Evolutionary conservation across 1,140 invertebrate genomes (phyloP).

Genomic region (Idris sp.): DNA sequence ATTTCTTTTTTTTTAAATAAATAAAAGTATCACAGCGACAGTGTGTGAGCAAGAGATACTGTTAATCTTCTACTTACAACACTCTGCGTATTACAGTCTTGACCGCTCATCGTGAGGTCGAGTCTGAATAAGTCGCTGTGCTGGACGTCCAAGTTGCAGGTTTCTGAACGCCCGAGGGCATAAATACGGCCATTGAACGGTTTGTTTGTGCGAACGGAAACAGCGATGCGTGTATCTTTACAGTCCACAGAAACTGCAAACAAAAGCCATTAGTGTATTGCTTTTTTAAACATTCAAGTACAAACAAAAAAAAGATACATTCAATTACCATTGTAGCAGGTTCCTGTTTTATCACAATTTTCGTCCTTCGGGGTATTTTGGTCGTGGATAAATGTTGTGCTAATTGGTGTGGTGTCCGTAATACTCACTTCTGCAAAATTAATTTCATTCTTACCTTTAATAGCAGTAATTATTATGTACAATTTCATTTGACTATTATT

Average conservation of each 20-base stretch:
- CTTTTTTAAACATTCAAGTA: too few species aligned
- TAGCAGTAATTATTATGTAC: too few species aligned
- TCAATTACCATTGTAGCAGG: conserved; percentile 96
- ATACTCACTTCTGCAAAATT: conserved; percentile 29
- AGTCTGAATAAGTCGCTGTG: conserved; percentile 94
- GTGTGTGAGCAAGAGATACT: neutral
- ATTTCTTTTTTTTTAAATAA: too few species aligned
- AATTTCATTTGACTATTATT: too few species aligned
- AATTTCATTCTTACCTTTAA: too few species aligned
- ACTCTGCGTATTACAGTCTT: conserved; percentile 95
- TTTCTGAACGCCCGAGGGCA: conserved; percentile 93
- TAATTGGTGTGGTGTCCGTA: conserved; percentile 20
- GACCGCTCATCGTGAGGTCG: conserved; percentile 94
- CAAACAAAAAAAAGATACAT: too few species aligned
- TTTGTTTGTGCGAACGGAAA: conserved; percentile 94
- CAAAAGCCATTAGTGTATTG: conserved; percentile 45
- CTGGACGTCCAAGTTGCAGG: conserved; percentile 95
- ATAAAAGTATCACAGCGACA: too few species aligned
- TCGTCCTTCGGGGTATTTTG: conserved; percentile 64
- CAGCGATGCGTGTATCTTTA: conserved; percentile 95
- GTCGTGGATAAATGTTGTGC: conserved; percentile 15
- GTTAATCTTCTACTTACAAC: conserved; percentile 82
- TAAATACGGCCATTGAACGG: conserved; percentile 97
- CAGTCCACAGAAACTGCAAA: conserved; percentile 92
- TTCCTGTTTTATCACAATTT: conserved; percentile 95